Evolutionary conservation across 2,888 invertebrate species (phyloP).

Genomic region (Clusia tigrina): DNA sequence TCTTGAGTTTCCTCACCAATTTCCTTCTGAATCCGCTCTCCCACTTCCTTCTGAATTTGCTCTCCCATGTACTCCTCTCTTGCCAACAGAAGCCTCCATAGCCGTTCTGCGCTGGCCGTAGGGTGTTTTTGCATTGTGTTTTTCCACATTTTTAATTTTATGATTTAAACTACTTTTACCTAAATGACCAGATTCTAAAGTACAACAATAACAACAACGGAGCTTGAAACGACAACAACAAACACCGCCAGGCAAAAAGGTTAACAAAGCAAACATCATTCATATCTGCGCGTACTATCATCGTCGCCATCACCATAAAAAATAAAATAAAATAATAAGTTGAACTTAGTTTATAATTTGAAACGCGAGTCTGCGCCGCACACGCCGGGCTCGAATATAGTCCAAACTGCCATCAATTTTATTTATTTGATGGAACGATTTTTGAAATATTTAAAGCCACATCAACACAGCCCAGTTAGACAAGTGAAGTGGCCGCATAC

Average conservation of each 20-base stretch:
- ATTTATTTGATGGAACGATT: neutral
- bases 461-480: constrained; percentile 24
- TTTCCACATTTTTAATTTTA: constrained; percentile 1
- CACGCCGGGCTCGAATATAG: neutral
- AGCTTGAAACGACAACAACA: constrained; percentile 20
- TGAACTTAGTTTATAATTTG: neutral
- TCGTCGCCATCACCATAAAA: constrained; percentile 14
- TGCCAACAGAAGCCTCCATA: too few relatives aligned
- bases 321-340: constrained; percentile 21
- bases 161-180: constrained; percentile 28
- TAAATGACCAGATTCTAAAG: constrained; percentile 38
- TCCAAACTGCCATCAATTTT: neutral
- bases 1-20: neutral
- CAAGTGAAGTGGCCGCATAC: constrained; percentile 23
- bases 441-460: neutral
- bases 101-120: neutral
- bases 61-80: too few relatives aligned
- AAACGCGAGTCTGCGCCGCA: too few relatives aligned
- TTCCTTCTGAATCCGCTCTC: neutral
- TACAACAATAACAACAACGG: constrained; percentile 25
- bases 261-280: too few relatives aligned
- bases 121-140: neutral
- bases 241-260: too few relatives aligned
- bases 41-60: neutral
- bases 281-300: constrained; percentile 9